A percentile compares a stretch with the other conserved stretches of the same genome.
These are phyloP conservation scores for Tetanocera ferruginea DNA, from an alignment of 2,888 invertebrate species.

Conservation along the genomic window DNA sequence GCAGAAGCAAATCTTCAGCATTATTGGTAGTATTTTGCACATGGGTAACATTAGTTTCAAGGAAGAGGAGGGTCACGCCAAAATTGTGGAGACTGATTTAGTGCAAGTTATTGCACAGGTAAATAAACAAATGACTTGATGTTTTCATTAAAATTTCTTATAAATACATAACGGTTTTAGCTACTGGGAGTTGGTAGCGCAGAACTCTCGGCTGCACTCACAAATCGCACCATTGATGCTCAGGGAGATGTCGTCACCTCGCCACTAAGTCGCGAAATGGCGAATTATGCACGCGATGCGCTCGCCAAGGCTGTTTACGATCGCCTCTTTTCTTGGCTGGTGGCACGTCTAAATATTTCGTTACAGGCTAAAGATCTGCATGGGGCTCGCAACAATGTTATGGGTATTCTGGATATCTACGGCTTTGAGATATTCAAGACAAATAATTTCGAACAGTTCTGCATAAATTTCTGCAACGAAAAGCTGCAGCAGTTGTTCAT, in stretches of 20 bases:
- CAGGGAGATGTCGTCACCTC: conserved; percentile 86
- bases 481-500: conserved; percentile 95
- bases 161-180: conserved; percentile 56
- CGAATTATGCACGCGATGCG: conserved; percentile 90
- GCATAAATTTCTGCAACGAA: conserved; percentile 96
- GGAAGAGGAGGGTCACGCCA: conserved; percentile 79
- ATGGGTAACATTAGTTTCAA: conserved; percentile 88
- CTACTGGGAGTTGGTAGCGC: conserved; percentile 80
- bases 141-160: conserved; percentile 70
- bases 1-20: conserved; percentile 82
- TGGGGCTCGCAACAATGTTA: conserved; percentile 74
- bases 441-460: conserved; percentile 87
- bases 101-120: conserved; percentile 76
- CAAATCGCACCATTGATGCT: conserved; percentile 88
- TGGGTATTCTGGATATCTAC: conserved; percentile 94
- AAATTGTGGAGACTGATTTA: conserved; percentile 77
- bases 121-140: background rate
- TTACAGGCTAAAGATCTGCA: conserved; percentile 75
- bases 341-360: conserved; percentile 82
- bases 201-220: conserved; percentile 80
- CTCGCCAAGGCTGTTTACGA: conserved; percentile 93
- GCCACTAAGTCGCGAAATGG: conserved; percentile 84
- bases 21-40: conserved; percentile 88
- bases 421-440: conserved; percentile 94
- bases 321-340: conserved; percentile 91